These are phyloP conservation scores for Euclidia mi DNA, from an alignment of 2,888 invertebrate genomes.

Conservation along the genomic window DNA sequence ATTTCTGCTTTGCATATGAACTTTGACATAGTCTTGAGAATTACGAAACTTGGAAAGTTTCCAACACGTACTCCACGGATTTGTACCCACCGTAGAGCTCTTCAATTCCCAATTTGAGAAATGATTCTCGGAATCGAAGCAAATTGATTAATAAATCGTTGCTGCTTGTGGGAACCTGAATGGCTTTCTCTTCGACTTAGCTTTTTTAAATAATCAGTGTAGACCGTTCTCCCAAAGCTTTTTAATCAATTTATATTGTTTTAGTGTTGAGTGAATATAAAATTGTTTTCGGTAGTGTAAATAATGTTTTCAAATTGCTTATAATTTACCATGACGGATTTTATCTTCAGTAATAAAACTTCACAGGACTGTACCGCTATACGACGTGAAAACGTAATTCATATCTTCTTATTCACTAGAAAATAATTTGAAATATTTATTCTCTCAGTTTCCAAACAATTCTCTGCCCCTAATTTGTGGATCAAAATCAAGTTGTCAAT, in stretches of 20 bases:
- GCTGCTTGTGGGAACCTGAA: constrained; percentile 30
- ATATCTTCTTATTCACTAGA: constrained; percentile 15
- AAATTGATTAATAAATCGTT: constrained; percentile 46
- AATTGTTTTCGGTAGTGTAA: constrained; percentile 19
- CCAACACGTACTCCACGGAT: constrained; percentile 52
- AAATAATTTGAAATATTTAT: constrained; percentile 40
- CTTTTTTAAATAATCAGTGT: constrained; percentile 30
- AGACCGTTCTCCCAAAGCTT: constrained; percentile 23
- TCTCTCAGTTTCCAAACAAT: constrained; percentile 39
- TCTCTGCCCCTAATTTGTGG: constrained; percentile 44
- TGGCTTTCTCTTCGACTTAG: constrained; percentile 39
- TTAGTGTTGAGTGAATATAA: constrained; percentile 14
- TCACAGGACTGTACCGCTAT: too few species aligned
- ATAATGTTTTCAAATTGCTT: neutral
- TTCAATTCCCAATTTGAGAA: constrained; percentile 36
- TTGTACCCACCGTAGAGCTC: constrained; percentile 33
- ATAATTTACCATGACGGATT: too few species aligned
- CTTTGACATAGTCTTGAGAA: constrained; percentile 59
- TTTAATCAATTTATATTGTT: constrained; percentile 25
- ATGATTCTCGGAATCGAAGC: constrained; percentile 33
- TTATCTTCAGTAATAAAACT: too few species aligned
- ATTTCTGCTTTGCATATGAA: constrained; percentile 44
- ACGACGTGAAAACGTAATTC: too few species aligned
- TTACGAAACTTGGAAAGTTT: constrained; percentile 67
- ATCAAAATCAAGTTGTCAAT: constrained; percentile 56